Percentiles rank a stretch among this genome's conserved stretches.
phyloP scores from a whole-genome alignment of 1,140 invertebrate genomes.

The Drosophila serrata region DNA sequence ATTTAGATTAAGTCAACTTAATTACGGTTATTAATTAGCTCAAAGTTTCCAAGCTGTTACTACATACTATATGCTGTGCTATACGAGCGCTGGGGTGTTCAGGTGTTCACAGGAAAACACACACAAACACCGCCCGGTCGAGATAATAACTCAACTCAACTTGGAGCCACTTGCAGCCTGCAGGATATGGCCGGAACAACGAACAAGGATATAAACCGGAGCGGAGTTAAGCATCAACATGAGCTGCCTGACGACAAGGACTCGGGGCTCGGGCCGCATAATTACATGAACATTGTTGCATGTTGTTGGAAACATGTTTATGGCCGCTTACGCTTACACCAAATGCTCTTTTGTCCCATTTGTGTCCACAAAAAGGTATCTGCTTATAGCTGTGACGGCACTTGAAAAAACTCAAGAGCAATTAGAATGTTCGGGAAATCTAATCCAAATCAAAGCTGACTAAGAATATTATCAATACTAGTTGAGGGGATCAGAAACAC shows the following conservation, averaged over 20 bases:
- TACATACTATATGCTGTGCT: conserved; percentile 8
- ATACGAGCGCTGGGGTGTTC: conserved; percentile 8
- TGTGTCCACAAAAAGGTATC: conserved; percentile 36
- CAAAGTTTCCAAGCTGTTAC: conserved; percentile 36
- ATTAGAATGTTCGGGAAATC: neutral
- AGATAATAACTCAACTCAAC: conserved; percentile 50
- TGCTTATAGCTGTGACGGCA: conserved; percentile 12
- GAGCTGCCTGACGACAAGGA: conserved; percentile 40
- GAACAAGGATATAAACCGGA: conserved; percentile 24
- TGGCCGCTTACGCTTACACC: conserved; percentile 39
- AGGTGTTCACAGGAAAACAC: conserved; percentile 5
- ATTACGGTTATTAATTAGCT: conserved; percentile 54
- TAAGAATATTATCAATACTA: neutral
- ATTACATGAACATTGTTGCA: conserved; percentile 66
- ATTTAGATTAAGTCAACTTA: conserved; percentile 47
- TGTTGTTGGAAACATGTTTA: conserved; percentile 59
- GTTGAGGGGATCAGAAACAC: too few relatives aligned
- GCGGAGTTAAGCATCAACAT: conserved; percentile 34
- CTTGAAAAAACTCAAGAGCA: neutral
- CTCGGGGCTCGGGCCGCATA: conserved; percentile 52
- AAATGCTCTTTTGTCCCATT: conserved; percentile 60
- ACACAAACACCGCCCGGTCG: neutral
- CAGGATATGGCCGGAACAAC: conserved; percentile 16
- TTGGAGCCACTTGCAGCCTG: conserved; percentile 38
- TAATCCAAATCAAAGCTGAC: too few relatives aligned